phyloP scores from a whole-genome alignment of 53 echinoderm and acorn worm species.

The Paracentrotus lividus region DNA sequence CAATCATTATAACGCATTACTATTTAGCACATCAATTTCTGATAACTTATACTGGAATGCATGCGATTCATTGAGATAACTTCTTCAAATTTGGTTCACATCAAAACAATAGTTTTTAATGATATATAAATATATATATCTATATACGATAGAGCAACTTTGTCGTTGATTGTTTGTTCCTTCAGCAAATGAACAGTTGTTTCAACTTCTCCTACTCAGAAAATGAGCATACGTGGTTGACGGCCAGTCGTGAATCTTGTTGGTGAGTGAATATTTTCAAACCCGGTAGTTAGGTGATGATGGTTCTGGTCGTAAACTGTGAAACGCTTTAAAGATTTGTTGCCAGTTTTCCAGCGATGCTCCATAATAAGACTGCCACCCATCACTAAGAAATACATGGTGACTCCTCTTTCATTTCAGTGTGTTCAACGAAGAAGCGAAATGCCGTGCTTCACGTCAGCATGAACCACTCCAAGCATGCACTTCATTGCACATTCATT shows the following conservation, averaged over 20 bases:
- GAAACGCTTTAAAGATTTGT: background rate
- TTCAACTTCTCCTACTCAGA: background rate
- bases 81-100: conserved; percentile 40
- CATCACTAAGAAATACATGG: background rate
- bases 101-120: conserved; percentile 11
- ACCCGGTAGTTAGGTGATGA: background rate
- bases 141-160: background rate
- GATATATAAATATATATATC: background rate
- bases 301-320: background rate
- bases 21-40: background rate
- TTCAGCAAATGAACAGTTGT: background rate
- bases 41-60: conserved; percentile 20
- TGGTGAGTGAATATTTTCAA: background rate
- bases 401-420: background rate
- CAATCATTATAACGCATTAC: background rate
- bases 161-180: conserved; percentile 21
- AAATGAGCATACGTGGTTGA: background rate
- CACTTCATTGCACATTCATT: background rate
- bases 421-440: background rate
- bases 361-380: background rate
- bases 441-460: background rate
- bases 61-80: conserved; percentile 15
- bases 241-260: background rate
- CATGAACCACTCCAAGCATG: background rate
- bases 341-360: background rate